phyloP scores from a whole-genome alignment of 2,797 vertebrate genomes.

The Phoeniculus purpureus region DNA sequence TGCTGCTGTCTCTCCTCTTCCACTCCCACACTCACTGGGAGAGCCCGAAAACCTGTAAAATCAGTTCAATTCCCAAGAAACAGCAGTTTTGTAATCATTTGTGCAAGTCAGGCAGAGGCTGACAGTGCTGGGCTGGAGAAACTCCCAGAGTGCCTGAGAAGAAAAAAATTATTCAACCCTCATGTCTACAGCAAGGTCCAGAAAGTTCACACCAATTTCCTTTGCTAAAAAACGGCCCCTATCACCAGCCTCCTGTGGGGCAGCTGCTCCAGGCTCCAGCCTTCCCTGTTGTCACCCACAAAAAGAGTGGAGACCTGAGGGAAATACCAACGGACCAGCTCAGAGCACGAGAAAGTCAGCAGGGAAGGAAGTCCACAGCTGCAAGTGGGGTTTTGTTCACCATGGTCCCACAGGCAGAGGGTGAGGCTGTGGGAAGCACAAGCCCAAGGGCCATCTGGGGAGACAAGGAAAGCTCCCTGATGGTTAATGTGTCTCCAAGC shows the following conservation, averaged over 20 bases:
- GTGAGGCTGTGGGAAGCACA: background rate
- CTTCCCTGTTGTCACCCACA: background rate
- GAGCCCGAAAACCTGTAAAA: background rate
- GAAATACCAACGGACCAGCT: background rate
- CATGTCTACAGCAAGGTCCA: background rate
- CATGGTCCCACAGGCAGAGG: background rate
- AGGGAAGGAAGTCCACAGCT: conserved; percentile 4
- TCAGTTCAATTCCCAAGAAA: background rate
- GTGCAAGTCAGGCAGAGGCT: conserved; percentile 27
- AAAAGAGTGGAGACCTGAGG: background rate
- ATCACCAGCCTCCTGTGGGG: background rate
- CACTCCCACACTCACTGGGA: background rate
- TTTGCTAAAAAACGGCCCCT: background rate
- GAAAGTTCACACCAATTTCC: background rate
- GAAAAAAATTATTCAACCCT: background rate
- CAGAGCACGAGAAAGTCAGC: background rate
- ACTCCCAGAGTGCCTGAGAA: background rate
- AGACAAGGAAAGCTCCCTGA: background rate
- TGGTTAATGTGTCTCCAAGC: background rate
- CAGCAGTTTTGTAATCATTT: conserved; percentile 27
- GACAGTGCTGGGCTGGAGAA: background rate
- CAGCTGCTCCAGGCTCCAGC: conserved; percentile 12
- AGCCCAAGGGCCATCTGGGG: background rate
- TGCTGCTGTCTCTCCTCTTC: background rate
- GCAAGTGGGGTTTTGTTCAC: background rate